Evolutionary conservation across 1,140 invertebrate species (phyloP).

Genomic region (Anagrus nilaparvatae): DNA sequence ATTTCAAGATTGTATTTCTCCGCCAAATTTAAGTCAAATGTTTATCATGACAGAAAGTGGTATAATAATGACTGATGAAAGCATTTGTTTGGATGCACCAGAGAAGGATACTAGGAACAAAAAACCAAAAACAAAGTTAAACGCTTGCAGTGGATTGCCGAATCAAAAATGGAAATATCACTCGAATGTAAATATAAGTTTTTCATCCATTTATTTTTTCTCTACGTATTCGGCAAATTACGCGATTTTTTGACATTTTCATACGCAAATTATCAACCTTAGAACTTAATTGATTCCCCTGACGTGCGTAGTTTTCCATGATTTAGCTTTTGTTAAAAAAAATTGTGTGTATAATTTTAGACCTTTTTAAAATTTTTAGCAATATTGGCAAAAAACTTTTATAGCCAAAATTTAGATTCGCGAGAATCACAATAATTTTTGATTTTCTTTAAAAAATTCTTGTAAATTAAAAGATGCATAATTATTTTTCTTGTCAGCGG

Average conservation of each 20-base stretch:
- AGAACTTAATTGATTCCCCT: no score
- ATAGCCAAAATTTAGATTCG: no score
- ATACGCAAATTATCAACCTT: no score
- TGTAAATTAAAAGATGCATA: no score
- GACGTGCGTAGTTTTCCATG: no score
- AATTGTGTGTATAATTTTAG: no score
- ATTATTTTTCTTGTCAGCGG: conserved; percentile 1
- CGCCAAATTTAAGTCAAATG: conserved; percentile 52
- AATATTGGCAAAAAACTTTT: no score
- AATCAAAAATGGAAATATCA: conserved; percentile 58
- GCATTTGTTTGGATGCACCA: conserved; percentile 59
- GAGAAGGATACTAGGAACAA: conserved; percentile 40
- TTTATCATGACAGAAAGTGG: conserved; percentile 62
- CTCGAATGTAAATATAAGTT: conserved; percentile 31
- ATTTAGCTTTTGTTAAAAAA: neutral
- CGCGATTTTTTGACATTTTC: no score
- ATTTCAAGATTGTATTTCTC: conserved; percentile 43
- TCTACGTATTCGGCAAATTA: no score
- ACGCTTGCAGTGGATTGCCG: conserved; percentile 51
- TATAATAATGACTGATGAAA: conserved; percentile 61
- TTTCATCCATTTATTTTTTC: conserved; percentile 7
- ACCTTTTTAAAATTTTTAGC: no score
- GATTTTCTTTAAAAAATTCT: conserved; percentile 2
- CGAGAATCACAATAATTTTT: no score
- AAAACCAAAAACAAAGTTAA: conserved; percentile 50